Percentiles rank a stretch among this genome's conserved stretches.
Evolutionary conservation across 2,888 invertebrate species (phyloP).

Genomic region (Drosophila peninsularis): DNA sequence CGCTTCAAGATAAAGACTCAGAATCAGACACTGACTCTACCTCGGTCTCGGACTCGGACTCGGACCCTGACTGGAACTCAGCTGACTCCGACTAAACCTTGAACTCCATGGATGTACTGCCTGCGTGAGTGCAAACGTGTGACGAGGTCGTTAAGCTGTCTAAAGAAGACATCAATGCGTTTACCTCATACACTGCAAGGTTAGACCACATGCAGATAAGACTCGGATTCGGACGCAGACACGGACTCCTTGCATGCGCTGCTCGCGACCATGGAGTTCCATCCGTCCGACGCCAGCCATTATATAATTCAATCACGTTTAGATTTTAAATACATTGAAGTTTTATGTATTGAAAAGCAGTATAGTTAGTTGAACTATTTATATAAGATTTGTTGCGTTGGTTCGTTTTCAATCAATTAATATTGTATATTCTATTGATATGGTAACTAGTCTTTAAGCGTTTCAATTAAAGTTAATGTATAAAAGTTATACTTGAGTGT

Average conservation of each 20-base stretch:
- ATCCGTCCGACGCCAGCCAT: conserved; percentile 6
- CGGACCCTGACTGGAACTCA: no score
- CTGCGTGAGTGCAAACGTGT: background rate
- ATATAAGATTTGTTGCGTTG: conserved; percentile 54
- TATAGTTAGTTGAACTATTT: conserved; percentile 45
- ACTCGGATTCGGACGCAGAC: no score
- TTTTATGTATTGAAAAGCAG: conserved; percentile 12
- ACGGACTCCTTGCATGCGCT: background rate
- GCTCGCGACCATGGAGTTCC: conserved; percentile 4
- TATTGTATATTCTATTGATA: conserved; percentile 22
- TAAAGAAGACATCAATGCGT: conserved; percentile 60
- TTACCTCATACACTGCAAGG: conserved; percentile 35
- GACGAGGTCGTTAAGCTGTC: conserved; percentile 49
- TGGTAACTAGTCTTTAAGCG: conserved; percentile 53
- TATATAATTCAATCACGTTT: conserved; percentile 24
- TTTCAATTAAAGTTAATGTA: conserved; percentile 17
- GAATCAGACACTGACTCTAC: background rate
- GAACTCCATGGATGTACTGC: no score
- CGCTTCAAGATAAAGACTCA: conserved; percentile 15
- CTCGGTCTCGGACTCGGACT: background rate
- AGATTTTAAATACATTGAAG: conserved; percentile 10
- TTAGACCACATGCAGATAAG: background rate
- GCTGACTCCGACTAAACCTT: no score
- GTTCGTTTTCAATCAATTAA: conserved; percentile 31
- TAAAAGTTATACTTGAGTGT: background rate